These are phyloP conservation scores for Apogon talboti DNA, from an alignment of 2,797 vertebrate genomes.

Conservation along the genomic window DNA sequence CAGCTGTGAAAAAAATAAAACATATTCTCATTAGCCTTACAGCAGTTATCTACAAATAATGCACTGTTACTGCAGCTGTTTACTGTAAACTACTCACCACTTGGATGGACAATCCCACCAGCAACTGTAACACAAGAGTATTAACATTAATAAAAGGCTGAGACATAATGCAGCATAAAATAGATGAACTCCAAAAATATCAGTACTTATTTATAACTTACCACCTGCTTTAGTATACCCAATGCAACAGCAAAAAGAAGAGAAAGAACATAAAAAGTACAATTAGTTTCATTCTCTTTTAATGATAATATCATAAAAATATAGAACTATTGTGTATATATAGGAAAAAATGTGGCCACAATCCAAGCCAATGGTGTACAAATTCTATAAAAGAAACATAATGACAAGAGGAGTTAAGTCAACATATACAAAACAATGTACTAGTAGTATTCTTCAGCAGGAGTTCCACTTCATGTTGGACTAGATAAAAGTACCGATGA, in stretches of 20 bases:
- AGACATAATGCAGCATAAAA: no score
- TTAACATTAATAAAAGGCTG: conserved; percentile 1
- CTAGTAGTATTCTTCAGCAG: conserved; percentile 29
- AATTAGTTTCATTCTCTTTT: no score
- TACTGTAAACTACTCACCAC: conserved; percentile 58
- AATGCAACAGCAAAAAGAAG: neutral
- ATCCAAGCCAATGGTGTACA: no score
- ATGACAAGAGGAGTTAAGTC: conserved; percentile 6
- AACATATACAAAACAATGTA: neutral
- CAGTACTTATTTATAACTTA: conserved; percentile 37
- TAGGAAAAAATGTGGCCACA: neutral
- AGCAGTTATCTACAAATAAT: no score
- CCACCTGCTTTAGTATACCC: conserved; percentile 55
- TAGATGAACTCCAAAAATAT: neutral
- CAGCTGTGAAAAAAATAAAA: conserved; percentile 60
- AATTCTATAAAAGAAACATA: no score
- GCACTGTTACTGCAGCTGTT: neutral
- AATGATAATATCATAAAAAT: conserved; percentile 28
- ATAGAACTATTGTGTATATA: conserved; percentile 5
- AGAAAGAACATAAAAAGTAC: conserved; percentile 2
- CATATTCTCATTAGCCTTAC: no score
- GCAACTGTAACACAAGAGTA: conserved; percentile 56
- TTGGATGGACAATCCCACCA: conserved; percentile 73
- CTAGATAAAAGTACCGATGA: neutral
- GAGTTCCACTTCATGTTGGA: conserved; percentile 3